These are phyloP conservation scores for Drosophila micromelanica DNA, from an alignment of 1,140 invertebrate species.

Conservation along the genomic window DNA sequence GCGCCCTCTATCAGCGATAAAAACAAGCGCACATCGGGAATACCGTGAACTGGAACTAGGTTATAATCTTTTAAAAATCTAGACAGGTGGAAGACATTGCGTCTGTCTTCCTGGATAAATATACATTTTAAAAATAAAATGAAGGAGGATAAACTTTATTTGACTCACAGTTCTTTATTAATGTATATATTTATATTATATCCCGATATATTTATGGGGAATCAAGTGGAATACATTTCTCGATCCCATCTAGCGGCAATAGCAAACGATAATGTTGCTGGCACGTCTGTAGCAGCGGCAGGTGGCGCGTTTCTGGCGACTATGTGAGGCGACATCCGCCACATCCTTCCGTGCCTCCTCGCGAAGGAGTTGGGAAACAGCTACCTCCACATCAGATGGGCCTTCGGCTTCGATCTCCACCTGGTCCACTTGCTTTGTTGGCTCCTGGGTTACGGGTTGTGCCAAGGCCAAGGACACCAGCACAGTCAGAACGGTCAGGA, in stretches of 20 bases:
- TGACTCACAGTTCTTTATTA: neutral
- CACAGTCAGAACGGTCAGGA: neutral
- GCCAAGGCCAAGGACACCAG: neutral
- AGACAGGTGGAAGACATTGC: neutral
- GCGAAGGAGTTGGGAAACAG: neutral
- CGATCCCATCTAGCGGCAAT: slow-evolving; percentile 8
- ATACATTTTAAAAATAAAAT: too few relatives aligned
- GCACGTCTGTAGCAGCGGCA: slow-evolving; percentile 12
- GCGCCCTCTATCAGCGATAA: neutral
- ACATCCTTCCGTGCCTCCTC: neutral
- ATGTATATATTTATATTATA: neutral
- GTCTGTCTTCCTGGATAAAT: too few relatives aligned
- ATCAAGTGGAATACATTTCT: neutral
- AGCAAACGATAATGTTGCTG: neutral
- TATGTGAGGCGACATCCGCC: neutral
- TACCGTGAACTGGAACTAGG: neutral
- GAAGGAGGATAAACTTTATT: too few relatives aligned
- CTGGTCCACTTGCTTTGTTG: neutral
- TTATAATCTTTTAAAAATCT: neutral
- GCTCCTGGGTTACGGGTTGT: too few relatives aligned
- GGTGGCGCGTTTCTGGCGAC: slow-evolving; percentile 30
- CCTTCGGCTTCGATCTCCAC: too few relatives aligned
- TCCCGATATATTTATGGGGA: neutral
- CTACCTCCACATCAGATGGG: too few relatives aligned
- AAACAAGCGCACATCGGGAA: too few relatives aligned